Evolutionary conservation across 2,888 invertebrate genomes (phyloP), one percentile per base, ranked within the genome.

Genomic region (Eumacrocentrus americanus): DNA sequence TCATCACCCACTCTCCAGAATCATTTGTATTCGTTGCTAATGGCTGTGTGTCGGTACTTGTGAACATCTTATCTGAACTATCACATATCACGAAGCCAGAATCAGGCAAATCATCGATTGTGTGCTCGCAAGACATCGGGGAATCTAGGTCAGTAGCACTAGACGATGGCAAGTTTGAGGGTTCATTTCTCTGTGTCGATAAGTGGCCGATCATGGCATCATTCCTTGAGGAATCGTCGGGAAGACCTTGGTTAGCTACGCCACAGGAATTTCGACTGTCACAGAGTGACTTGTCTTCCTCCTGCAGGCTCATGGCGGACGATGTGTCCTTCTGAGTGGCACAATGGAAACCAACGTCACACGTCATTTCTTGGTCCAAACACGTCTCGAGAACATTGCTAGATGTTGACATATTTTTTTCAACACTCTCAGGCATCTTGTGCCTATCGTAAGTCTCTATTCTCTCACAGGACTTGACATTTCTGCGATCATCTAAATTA

Each of bases 41-140:
- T 14, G 66, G 70, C 12, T 70, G 70, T 0, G 74, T 76, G 50
- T 78, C 75, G 7, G 74, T 71, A 37, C 65, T 75, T 9, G 72
- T 74, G 34, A 76, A 77, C 66, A 77, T 73, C 57, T 77, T 78
- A 22, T 78, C 77, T 1, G 77, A 75, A 44, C 71, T 73, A 40
- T 78, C 76, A 53, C 65, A 68, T 25, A 66, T 62, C 1, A 70
- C 66, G 38, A 67, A 79, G 37, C 75, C 79, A 12, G 79, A 77
- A 58, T 78, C 77, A 0, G 76, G 75, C 2, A 78, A 52, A 52
- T 77, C 75, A 40, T 78, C 77, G 52, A 74, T 70, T 0, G 76
- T 78, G 46, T 78, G 79, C 48, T 80, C 79, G 59, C 74, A 80
- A 2, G 78, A 78, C 80, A 80, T 80, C 2, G 78, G 76, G 2